Percentiles rank a stretch among this genome's conserved stretches.
phyloP scores from a whole-genome alignment of 2,797 vertebrate species.

The Spinus olivaceus region DNA sequence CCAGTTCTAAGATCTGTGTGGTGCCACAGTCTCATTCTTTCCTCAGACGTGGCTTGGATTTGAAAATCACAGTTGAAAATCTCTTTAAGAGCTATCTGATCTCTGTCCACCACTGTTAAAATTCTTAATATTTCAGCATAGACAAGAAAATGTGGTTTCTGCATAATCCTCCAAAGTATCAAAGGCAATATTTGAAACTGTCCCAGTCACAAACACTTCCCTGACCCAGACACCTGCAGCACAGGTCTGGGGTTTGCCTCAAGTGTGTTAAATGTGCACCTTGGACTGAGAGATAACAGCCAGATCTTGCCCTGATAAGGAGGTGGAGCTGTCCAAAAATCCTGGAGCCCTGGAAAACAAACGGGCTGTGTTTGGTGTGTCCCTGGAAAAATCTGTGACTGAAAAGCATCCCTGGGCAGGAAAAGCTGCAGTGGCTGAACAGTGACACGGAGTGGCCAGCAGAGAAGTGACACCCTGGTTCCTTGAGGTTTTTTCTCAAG shows the following conservation, averaged over 20 bases:
- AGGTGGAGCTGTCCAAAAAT: background rate
- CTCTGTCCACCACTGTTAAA: background rate
- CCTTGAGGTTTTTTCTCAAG: background rate
- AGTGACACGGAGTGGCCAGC: slow-evolving; percentile 58
- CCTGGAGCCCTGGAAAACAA: background rate
- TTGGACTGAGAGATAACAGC: background rate
- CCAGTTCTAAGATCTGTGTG: background rate
- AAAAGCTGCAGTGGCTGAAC: slow-evolving; percentile 16
- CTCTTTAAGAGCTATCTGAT: background rate
- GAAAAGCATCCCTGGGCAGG: background rate
- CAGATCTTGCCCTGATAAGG: background rate
- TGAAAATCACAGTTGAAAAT: background rate
- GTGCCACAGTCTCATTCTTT: background rate
- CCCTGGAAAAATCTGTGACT: background rate
- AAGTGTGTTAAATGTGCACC: background rate
- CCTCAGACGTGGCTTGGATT: background rate
- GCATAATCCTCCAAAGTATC: background rate
- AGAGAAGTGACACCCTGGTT: background rate
- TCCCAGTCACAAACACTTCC: background rate
- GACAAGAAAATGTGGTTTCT: background rate
- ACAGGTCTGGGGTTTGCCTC: background rate
- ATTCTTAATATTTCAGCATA: background rate
- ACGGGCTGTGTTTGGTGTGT: background rate
- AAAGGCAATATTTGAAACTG: background rate
- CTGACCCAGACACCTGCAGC: background rate